A percentile compares a stretch with the other conserved stretches of the same genome.
These are phyloP conservation scores for Nebria salina DNA, from an alignment of 2,888 invertebrate genomes.

Conservation along the genomic window DNA sequence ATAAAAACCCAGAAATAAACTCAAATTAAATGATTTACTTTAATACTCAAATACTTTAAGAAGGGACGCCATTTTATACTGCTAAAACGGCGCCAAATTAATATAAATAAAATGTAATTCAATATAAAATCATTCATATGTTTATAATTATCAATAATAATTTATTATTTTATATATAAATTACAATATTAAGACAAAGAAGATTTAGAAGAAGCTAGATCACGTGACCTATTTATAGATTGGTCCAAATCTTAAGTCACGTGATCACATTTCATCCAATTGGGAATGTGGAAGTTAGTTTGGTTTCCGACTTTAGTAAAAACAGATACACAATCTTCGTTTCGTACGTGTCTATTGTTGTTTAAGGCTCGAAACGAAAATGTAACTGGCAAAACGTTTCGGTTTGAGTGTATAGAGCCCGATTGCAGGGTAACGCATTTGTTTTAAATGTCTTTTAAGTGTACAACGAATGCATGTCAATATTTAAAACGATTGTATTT, in stretches of 20 bases:
- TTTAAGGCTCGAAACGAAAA: slow-evolving; percentile 15
- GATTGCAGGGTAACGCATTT: background rate
- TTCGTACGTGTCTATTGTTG: slow-evolving; percentile 40
- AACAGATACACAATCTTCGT: slow-evolving; percentile 27
- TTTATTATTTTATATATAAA: no score
- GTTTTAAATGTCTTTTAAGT: background rate
- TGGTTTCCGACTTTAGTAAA: slow-evolving; percentile 29
- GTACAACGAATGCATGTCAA: background rate
- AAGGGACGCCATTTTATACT: no score
- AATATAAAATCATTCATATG: no score
- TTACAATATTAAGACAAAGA: no score
- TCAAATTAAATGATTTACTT: no score
- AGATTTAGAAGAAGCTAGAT: no score
- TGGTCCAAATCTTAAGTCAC: background rate
- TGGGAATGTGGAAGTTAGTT: slow-evolving; percentile 24
- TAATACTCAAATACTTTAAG: no score
- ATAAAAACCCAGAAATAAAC: no score
- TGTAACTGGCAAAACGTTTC: background rate
- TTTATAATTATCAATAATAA: no score
- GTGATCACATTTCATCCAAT: slow-evolving; percentile 35
- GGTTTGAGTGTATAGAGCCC: background rate
- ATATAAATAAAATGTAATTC: no score
- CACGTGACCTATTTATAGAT: no score
- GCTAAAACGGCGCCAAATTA: no score
- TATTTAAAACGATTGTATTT: slow-evolving; percentile 4